Evolutionary conservation across 2,888 invertebrate genomes (phyloP).

Genomic region (Eristalis arbustorum): DNA sequence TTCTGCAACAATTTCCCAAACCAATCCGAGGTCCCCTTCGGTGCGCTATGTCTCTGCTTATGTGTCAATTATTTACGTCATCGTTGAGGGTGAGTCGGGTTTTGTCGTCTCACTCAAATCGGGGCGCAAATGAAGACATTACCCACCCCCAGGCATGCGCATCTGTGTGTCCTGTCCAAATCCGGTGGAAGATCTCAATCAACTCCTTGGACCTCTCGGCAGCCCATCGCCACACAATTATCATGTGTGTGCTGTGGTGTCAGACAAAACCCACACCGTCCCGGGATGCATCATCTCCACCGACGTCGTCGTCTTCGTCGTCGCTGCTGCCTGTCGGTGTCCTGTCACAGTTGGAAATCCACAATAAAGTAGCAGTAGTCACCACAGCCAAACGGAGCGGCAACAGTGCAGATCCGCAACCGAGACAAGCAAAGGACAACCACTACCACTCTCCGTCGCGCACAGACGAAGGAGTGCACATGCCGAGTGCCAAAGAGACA

Average conservation of each 20-base stretch:
- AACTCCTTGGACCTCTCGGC: neutral
- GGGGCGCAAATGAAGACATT: neutral
- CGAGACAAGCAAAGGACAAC: conserved; percentile 33
- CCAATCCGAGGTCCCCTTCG: neutral
- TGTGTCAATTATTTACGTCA: neutral
- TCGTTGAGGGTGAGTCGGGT: neutral
- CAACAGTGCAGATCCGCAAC: conserved; percentile 27
- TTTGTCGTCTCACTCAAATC: neutral
- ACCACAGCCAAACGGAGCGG: conserved; percentile 49
- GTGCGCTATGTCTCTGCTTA: neutral
- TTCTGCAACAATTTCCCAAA: neutral
- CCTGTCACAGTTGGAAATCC: conserved; percentile 68
- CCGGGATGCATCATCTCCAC: neutral
- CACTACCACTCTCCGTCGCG: too few species aligned
- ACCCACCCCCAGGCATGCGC: neutral
- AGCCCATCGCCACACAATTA: neutral
- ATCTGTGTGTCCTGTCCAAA: neutral
- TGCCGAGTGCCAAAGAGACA: conserved; percentile 40
- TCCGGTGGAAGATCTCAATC: conserved; percentile 32
- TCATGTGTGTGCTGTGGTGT: neutral
- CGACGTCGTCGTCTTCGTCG: neutral
- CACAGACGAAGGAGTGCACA: conserved; percentile 10
- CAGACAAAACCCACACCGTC: conserved; percentile 10
- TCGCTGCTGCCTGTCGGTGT: neutral
- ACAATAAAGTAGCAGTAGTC: conserved; percentile 67